Conservation (phyloP, 1,140 invertebrate species). For the Neomicropteryx cornuta region DNA sequence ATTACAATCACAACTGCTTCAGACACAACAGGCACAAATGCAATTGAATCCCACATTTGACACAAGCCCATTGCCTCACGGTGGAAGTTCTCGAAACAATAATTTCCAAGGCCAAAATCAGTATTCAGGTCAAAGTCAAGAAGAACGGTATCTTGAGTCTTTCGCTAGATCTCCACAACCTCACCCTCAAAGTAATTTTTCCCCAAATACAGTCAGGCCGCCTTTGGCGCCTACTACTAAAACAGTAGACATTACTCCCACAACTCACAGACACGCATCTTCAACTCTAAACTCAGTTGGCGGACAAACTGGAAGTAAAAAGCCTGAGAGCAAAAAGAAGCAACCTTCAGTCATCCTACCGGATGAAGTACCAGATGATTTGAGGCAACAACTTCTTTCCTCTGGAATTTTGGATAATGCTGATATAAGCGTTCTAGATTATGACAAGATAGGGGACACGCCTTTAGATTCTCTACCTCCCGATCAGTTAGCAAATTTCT, state of each 20-base stretch:
- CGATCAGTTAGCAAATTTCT: conserved; percentile 74
- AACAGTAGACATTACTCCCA: conserved; percentile 31
- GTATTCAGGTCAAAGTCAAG: too few species aligned
- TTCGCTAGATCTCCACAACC: too few species aligned
- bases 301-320: conserved; percentile 31
- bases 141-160: too few species aligned
- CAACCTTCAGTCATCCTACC: conserved; percentile 54
- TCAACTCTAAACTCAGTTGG: conserved; percentile 29
- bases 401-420: conserved; percentile 78
- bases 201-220: conserved; percentile 13
- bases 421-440: conserved; percentile 74
- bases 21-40: conserved; percentile 23
- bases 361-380: conserved; percentile 77
- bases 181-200: too few species aligned
- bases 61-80: too few species aligned
- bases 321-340: conserved; percentile 39
- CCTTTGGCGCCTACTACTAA: conserved; percentile 26
- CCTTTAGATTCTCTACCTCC: conserved; percentile 73
- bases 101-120: too few species aligned
- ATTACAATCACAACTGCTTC: conserved; percentile 28
- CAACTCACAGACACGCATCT: conserved; percentile 30
- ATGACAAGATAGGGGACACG: conserved; percentile 80
- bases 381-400: conserved; percentile 68
- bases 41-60: too few species aligned
- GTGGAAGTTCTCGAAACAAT: too few species aligned